Percentiles rank a stretch among this genome's conserved stretches.
These are phyloP conservation scores for Xerus inauris DNA, from an alignment of 2,113 vertebrate species.

Conservation along the genomic window DNA sequence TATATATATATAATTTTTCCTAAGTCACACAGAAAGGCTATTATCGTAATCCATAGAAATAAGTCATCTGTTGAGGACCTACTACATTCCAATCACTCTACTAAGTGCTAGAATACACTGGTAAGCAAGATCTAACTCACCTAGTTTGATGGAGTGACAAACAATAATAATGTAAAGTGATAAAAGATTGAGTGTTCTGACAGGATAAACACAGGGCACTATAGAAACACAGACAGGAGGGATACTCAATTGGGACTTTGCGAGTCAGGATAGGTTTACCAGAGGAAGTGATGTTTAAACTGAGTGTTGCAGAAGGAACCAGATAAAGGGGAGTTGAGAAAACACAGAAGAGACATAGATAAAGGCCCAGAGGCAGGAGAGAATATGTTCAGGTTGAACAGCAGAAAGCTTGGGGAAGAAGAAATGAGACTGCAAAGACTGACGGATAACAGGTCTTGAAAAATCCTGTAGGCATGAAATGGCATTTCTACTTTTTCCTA, in stretches of 20 bases:
- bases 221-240: not conserved
- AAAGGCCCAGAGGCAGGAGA: slow-evolving; percentile 12
- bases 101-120: not conserved
- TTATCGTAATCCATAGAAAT: slow-evolving; percentile 1
- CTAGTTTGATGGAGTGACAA: not conserved
- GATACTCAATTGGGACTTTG: not conserved
- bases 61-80: not conserved
- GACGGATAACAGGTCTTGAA: not conserved
- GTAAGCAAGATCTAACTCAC: not conserved
- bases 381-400: not conserved
- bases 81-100: not conserved
- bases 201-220: not conserved
- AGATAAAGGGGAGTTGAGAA: not conserved
- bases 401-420: not conserved
- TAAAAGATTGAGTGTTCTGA: not conserved
- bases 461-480: not conserved
- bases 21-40: not conserved
- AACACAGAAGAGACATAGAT: slow-evolving; percentile 20
- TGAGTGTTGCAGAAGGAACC: not conserved
- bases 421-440: not conserved
- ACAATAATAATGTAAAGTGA: not conserved
- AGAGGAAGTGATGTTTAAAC: slow-evolving; percentile 3
- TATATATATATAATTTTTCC: not conserved
- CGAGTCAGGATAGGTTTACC: not conserved
- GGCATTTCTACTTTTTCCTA: slow-evolving; percentile 28